Conservation (phyloP, 2,797 vertebrate species). For the Xerus rutilus region DNA sequence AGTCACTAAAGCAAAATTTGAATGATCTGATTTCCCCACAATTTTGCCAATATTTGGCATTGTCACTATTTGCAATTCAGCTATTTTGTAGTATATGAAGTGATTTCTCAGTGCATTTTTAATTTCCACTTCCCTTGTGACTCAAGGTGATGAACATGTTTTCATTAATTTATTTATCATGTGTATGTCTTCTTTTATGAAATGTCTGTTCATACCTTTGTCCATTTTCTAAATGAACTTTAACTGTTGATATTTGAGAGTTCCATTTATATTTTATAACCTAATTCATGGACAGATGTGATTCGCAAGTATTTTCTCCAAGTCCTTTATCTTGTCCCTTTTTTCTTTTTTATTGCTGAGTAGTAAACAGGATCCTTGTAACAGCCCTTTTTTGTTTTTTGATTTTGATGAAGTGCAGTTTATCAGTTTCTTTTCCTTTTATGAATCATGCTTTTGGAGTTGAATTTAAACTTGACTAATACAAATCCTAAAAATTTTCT, state of each 20-base stretch:
- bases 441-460: not conserved
- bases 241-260: not conserved
- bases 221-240: not conserved
- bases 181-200: not conserved
- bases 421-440: not conserved
- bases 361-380: not conserved
- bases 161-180: not conserved
- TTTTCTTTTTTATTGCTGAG: not conserved
- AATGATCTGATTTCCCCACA: not conserved
- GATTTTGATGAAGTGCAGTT: not conserved
- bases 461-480: not conserved
- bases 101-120: not conserved
- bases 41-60: not conserved
- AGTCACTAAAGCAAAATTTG: not conserved
- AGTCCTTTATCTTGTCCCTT: not conserved
- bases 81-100: not conserved
- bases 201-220: not conserved
- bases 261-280: not conserved
- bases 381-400: not conserved
- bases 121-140: not conserved
- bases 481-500: not conserved
- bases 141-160: not conserved
- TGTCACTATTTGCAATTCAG: constrained; percentile 6
- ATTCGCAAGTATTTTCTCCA: not conserved
- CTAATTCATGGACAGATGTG: not conserved